Percentiles rank a stretch among this genome's conserved stretches.
These are phyloP conservation scores for Papilio dardanus DNA, from an alignment of 1,140 invertebrate genomes.

Conservation along the genomic window DNA sequence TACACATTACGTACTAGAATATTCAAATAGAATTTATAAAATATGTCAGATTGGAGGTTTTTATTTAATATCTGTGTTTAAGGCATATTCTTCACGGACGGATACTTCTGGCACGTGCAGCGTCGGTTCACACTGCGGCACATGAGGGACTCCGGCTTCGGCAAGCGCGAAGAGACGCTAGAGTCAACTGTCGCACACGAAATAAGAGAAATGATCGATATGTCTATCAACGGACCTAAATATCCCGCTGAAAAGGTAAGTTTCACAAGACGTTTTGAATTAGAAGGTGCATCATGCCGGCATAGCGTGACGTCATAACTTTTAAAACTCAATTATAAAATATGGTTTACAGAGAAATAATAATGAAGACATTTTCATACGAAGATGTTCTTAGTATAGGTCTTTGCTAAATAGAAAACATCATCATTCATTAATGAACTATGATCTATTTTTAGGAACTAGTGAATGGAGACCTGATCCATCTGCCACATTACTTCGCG, in stretches of 20 bases:
- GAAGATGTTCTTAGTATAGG: too few relatives aligned
- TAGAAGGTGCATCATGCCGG: background rate
- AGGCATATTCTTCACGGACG: conserved; percentile 88
- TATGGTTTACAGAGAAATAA: too few relatives aligned
- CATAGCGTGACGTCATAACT: background rate
- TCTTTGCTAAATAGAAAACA: too few relatives aligned
- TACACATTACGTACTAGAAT: too few relatives aligned
- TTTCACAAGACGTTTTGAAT: background rate
- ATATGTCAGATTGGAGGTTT: too few relatives aligned
- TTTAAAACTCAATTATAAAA: too few relatives aligned
- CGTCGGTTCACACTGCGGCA: conserved; percentile 87
- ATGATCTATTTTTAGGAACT: conserved; percentile 58
- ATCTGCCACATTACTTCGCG: conserved; percentile 76
- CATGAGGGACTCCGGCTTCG: conserved; percentile 89
- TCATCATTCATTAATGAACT: background rate
- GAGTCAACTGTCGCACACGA: conserved; percentile 82
- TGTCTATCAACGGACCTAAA: conserved; percentile 81
- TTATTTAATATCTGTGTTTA: conserved; percentile 24
- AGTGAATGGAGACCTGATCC: conserved; percentile 75
- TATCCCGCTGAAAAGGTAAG: conserved; percentile 78
- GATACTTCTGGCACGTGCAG: conserved; percentile 87
- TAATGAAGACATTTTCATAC: too few relatives aligned
- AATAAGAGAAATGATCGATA: conserved; percentile 82
- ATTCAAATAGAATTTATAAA: too few relatives aligned
- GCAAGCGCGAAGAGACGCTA: conserved; percentile 82